phyloP scores from a whole-genome alignment of 2,888 invertebrate species.

The Venusia cambrica region DNA sequence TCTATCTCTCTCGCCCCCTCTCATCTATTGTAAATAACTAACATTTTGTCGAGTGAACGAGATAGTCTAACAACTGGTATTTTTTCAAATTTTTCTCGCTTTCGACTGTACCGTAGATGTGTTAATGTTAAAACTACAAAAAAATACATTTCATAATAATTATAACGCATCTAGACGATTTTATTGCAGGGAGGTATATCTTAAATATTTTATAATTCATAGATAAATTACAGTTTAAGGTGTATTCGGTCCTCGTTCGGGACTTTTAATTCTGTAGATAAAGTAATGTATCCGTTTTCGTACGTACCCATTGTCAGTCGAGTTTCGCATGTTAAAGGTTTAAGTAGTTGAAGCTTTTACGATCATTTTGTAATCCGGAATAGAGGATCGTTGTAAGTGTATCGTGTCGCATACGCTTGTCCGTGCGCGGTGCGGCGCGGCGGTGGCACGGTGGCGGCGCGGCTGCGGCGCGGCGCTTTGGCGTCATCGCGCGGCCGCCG shows the following conservation, averaged over 20 bases:
- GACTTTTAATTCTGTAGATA: constrained; percentile 56
- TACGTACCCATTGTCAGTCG: constrained; percentile 40
- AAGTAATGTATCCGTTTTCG: constrained; percentile 47
- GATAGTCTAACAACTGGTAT: constrained; percentile 79
- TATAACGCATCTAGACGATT: constrained; percentile 75
- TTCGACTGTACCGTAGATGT: constrained; percentile 81
- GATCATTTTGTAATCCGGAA: constrained; percentile 36
- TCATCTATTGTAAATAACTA: constrained; percentile 80
- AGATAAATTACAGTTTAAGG: constrained; percentile 72
- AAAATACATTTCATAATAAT: constrained; percentile 76
- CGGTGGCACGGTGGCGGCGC: constrained; percentile 29
- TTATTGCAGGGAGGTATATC: constrained; percentile 76
- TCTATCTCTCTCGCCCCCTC: constrained; percentile 44
- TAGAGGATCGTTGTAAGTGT: constrained; percentile 37
- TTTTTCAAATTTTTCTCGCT: constrained; percentile 80
- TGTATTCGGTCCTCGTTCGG: constrained; percentile 64
- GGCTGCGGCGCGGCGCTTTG: constrained; percentile 23
- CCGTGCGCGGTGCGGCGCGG: constrained; percentile 32
- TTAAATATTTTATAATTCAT: constrained; percentile 77
- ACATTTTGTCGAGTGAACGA: constrained; percentile 79
- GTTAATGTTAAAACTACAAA: constrained; percentile 75
- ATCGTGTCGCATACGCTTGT: constrained; percentile 45
- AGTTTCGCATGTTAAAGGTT: constrained; percentile 48
- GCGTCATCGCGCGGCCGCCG: constrained; percentile 26
- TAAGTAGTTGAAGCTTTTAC: constrained; percentile 52